A percentile compares a stretch with the other conserved stretches of the same genome.
Conservation (phyloP, 2,113 vertebrate species). For the Atractosteus spatula region DNA sequence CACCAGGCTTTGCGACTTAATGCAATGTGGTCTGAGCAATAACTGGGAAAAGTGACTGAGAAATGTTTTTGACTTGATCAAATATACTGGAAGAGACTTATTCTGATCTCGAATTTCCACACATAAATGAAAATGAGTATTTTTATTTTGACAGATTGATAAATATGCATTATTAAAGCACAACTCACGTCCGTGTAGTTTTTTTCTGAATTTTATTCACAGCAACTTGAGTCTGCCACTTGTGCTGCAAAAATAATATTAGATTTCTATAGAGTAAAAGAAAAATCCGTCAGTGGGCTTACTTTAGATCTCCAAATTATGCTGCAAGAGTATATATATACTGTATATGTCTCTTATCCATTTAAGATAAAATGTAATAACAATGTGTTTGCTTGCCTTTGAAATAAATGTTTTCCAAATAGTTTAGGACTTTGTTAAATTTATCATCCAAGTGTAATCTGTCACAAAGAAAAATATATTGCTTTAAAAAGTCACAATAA, state of each 20-base stretch:
- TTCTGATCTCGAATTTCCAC: conserved; percentile 38
- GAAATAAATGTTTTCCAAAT: conserved; percentile 58
- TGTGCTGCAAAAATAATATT: conserved; percentile 27
- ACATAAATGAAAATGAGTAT: conserved; percentile 50
- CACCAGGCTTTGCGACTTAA: conserved; percentile 42
- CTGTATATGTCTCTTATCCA: conserved; percentile 45
- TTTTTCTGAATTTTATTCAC: conserved; percentile 30
- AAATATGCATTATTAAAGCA: conserved; percentile 63
- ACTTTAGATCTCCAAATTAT: not conserved
- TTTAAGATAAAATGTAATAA: conserved; percentile 70
- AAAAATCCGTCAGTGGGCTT: not conserved
- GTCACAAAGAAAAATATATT: conserved; percentile 72
- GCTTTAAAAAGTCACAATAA: conserved; percentile 71
- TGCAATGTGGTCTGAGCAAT: conserved; percentile 38
- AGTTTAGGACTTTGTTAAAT: conserved; percentile 65
- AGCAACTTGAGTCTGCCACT: conserved; percentile 22
- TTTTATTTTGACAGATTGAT: conserved; percentile 65
- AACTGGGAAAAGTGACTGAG: conserved; percentile 28
- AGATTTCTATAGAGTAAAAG: conserved; percentile 32
- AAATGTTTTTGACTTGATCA: conserved; percentile 44
- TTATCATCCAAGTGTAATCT: conserved; percentile 69
- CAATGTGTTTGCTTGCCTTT: conserved; percentile 51
- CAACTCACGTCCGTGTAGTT: conserved; percentile 20
- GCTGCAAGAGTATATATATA: conserved; percentile 17
- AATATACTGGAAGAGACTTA: conserved; percentile 38